phyloP scores from a whole-genome alignment of 2,113 vertebrate genomes.

The Ellobius talpinus region DNA sequence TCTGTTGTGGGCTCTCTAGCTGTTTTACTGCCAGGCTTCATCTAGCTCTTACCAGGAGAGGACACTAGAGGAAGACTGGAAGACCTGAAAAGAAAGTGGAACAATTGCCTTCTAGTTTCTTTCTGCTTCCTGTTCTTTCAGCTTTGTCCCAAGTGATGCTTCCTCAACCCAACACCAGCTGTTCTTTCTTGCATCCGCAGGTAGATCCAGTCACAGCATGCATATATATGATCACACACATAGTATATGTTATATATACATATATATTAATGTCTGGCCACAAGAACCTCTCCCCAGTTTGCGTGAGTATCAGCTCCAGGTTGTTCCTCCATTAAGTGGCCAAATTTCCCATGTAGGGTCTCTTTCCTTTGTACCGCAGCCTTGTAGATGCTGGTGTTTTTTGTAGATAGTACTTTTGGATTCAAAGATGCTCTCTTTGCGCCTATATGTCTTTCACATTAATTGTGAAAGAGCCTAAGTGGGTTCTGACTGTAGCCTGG shows the following conservation, averaged over 20 bases:
- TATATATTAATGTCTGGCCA: background rate
- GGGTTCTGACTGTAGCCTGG: background rate
- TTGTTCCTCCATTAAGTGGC: background rate
- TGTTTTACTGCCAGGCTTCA: background rate
- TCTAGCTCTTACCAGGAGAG: background rate
- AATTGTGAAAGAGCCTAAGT: background rate
- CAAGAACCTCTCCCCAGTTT: too few relatives aligned
- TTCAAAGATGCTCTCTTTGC: background rate
- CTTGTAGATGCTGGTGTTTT: background rate
- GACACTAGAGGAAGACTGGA: background rate
- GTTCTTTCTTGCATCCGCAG: background rate
- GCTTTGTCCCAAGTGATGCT: background rate
- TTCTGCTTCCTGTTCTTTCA: background rate
- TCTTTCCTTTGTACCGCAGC: background rate
- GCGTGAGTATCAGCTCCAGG: background rate
- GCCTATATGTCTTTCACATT: background rate
- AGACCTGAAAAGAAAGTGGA: background rate
- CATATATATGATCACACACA: background rate
- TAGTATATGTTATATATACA: too few relatives aligned
- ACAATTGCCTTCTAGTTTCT: constrained; percentile 28
- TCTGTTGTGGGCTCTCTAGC: rapidly evolving
- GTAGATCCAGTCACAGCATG: background rate
- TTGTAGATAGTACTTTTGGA: background rate
- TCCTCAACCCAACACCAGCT: background rate
- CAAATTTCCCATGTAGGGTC: background rate